phyloP scores from a whole-genome alignment of 2,797 vertebrate genomes.

The Varecia variegata region DNA sequence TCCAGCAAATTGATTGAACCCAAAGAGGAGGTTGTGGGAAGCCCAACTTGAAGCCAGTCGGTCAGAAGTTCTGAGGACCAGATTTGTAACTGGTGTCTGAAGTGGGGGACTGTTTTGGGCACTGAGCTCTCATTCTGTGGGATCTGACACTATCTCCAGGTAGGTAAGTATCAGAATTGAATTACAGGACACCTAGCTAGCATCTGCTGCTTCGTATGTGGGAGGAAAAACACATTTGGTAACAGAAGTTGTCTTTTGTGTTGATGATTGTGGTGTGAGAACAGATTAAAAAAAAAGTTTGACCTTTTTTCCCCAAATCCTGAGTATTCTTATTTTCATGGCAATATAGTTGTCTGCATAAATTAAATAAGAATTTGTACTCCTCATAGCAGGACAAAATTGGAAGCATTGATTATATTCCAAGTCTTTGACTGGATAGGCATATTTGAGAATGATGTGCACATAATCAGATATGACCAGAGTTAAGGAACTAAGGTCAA shows the following conservation, averaged over 20 bases:
- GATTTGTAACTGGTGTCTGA: neutral
- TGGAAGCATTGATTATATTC: neutral
- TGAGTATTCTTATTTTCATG: neutral
- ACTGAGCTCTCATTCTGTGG: neutral
- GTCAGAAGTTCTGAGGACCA: neutral
- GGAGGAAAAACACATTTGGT: neutral
- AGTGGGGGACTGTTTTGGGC: neutral
- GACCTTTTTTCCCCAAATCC: neutral
- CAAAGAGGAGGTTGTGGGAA: neutral
- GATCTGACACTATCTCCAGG: neutral
- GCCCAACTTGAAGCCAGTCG: neutral
- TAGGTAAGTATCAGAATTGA: neutral
- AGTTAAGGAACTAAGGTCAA: neutral
- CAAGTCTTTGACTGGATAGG: neutral
- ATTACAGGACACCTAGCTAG: neutral
- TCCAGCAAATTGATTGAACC: neutral
- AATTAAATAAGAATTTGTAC: neutral
- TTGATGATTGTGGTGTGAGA: neutral
- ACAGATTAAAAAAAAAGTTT: neutral
- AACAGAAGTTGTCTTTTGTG: neutral
- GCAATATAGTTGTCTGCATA: neutral
- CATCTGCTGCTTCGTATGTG: neutral
- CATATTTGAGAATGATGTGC: neutral
- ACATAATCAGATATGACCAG: neutral
- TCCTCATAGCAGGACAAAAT: neutral